Evolutionary conservation across 2,113 vertebrate species (phyloP).

Genomic region (Phyllostomus hastatus): DNA sequence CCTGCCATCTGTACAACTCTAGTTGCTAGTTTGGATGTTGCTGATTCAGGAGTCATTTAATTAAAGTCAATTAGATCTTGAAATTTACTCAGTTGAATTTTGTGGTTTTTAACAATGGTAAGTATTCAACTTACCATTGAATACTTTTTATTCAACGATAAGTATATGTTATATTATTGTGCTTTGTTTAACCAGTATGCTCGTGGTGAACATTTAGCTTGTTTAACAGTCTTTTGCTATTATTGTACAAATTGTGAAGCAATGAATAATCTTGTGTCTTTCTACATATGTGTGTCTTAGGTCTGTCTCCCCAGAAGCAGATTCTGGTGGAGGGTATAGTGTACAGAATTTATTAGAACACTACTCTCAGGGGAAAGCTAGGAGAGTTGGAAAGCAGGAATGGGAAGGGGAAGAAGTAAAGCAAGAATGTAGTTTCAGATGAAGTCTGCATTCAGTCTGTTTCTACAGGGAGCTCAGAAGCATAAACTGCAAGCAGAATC

Average conservation of each 20-base stretch:
- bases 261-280: not conserved
- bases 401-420: not conserved
- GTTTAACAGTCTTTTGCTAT: not conserved
- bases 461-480: not conserved
- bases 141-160: too few relatives aligned
- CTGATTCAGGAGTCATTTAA: not conserved
- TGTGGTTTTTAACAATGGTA: not conserved
- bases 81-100: not conserved
- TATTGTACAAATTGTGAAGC: not conserved
- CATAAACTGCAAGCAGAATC: not conserved
- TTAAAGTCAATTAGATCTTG: not conserved
- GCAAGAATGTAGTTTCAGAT: not conserved
- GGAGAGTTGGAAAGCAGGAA: not conserved
- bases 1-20: not conserved
- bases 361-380: not conserved
- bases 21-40: not conserved
- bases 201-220: not conserved
- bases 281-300: not conserved
- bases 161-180: not conserved
- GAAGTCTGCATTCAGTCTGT: not conserved
- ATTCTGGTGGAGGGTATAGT: not conserved
- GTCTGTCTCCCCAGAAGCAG: not conserved
- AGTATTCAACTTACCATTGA: not conserved
- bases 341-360: not conserved
- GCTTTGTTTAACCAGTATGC: not conserved